Percentiles rank a stretch among this genome's conserved stretches.
phyloP scores from a whole-genome alignment of 2,888 invertebrate species.

The Philonicus albiceps region DNA sequence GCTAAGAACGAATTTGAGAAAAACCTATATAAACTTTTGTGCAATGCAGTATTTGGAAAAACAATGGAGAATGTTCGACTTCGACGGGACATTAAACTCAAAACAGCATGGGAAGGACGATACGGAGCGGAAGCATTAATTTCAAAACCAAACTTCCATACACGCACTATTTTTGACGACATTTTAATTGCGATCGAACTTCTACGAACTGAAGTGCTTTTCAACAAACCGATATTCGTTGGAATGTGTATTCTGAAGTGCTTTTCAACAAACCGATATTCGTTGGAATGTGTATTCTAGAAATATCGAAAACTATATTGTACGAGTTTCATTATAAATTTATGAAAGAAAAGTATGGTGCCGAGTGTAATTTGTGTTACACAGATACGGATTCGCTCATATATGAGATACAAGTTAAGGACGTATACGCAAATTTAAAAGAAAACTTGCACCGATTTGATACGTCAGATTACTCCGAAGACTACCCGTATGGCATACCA shows the following conservation, averaged over 20 bases:
- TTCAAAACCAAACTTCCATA: constrained; percentile 55
- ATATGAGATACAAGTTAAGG: neutral
- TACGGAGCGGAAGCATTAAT: constrained; percentile 52
- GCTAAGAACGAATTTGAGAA: constrained; percentile 46
- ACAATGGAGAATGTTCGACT: constrained; percentile 43
- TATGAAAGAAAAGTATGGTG: neutral
- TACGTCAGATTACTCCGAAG: neutral
- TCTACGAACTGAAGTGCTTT: too few relatives aligned
- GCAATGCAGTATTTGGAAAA: constrained; percentile 42
- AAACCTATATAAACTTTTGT: constrained; percentile 49
- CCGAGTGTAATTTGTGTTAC: neutral
- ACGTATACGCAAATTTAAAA: neutral
- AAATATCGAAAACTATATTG: neutral
- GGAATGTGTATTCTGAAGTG: too few relatives aligned
- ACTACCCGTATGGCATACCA: neutral
- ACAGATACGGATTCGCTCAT: neutral
- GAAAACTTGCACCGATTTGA: constrained; percentile 38
- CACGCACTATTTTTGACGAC: constrained; percentile 53
- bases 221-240: too few relatives aligned
- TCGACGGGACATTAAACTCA: constrained; percentile 53
- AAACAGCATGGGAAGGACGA: constrained; percentile 30
- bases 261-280: constrained; percentile 52
- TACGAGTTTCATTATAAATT: neutral
- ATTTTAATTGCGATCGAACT: constrained; percentile 57
- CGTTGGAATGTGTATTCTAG: constrained; percentile 53